Conservation (phyloP, 2,113 vertebrate genomes). For the Actinemys pallida region DNA sequence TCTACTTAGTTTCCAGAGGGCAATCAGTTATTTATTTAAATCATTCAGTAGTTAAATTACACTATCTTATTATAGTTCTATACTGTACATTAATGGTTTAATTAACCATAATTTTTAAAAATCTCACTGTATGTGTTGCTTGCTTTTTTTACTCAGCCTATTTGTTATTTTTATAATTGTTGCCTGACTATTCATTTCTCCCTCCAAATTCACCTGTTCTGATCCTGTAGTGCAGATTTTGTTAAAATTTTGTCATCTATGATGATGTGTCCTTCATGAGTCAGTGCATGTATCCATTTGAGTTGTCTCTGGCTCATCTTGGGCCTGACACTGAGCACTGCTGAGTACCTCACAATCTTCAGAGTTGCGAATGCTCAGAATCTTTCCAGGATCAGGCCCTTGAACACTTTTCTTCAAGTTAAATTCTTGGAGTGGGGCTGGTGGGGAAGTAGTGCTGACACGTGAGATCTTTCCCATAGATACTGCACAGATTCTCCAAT, state of each 20-base stretch:
- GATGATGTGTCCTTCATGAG: neutral
- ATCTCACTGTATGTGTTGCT: neutral
- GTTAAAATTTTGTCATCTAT: neutral
- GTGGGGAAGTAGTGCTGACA: neutral
- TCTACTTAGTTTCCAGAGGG: neutral
- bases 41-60: neutral
- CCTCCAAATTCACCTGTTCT: neutral
- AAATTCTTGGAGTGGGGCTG: neutral
- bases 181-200: neutral
- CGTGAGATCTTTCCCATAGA: constrained; percentile 1
- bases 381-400: neutral
- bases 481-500: constrained; percentile 14
- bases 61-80: neutral
- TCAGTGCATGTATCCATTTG: neutral
- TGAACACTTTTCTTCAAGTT: neutral
- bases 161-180: neutral
- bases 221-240: neutral
- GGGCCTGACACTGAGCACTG: neutral
- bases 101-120: neutral
- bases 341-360: neutral
- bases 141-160: neutral
- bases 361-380: neutral
- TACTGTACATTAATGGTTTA: neutral
- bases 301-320: neutral
- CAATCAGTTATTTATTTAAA: neutral